These are phyloP conservation scores for Orius laevigatus DNA, from an alignment of 1,140 invertebrate genomes.

Conservation along the genomic window DNA sequence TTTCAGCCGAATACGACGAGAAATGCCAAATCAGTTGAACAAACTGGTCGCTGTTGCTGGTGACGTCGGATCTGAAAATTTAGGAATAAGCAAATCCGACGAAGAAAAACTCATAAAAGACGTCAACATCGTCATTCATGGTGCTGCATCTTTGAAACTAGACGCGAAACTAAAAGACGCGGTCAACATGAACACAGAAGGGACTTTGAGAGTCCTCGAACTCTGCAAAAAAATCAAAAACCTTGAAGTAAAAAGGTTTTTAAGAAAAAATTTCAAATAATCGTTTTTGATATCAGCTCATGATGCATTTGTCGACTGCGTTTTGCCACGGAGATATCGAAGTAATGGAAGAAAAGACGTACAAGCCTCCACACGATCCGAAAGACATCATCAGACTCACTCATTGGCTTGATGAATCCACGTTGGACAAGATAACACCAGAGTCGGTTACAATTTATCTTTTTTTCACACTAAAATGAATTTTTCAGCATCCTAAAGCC, in stretches of 20 bases:
- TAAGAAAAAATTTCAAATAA: no score
- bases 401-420: conserved; percentile 49
- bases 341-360: conserved; percentile 46
- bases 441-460: no score
- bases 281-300: conserved; percentile 19
- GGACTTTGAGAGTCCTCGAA: conserved; percentile 44
- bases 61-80: conserved; percentile 38
- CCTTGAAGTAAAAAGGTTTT: conserved; percentile 30
- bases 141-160: conserved; percentile 67
- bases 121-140: conserved; percentile 76
- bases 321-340: conserved; percentile 56
- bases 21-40: conserved; percentile 43
- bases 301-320: conserved; percentile 54
- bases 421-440: conserved; percentile 45
- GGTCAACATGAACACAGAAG: conserved; percentile 54
- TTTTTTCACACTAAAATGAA: no score
- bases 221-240: conserved; percentile 49
- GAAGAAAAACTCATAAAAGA: conserved; percentile 33
- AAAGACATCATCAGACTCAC: conserved; percentile 48
- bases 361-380: conserved; percentile 44
- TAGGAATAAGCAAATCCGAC: conserved; percentile 41
- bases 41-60: conserved; percentile 64
- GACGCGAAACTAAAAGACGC: conserved; percentile 56
- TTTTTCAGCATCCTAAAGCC: conserved; percentile 31
- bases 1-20: conserved; percentile 48